A percentile compares a stretch with the other conserved stretches of the same genome.
Evolutionary conservation across 2,888 invertebrate genomes (phyloP).

Genomic region (Anorthoa munda): DNA sequence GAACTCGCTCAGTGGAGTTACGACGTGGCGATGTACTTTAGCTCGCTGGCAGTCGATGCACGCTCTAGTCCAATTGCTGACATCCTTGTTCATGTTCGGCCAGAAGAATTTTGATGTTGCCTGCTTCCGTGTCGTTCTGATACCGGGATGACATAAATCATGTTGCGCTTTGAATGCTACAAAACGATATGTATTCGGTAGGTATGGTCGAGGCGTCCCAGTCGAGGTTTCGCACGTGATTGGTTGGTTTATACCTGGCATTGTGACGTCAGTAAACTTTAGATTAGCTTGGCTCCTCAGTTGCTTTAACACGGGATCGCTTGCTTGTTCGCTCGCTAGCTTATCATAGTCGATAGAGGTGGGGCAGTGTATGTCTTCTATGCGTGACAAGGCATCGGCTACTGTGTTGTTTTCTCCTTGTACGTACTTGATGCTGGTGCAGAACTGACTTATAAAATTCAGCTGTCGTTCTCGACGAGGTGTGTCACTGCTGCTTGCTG

Average conservation of each 20-base stretch:
- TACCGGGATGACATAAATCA: background rate
- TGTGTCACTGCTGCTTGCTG: slow-evolving; percentile 38
- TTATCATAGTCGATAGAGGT: background rate
- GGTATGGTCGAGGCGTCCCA: no score
- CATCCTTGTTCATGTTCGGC: background rate
- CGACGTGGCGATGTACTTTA: background rate
- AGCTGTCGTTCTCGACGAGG: no score
- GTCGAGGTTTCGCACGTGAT: no score
- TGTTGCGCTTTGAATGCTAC: no score
- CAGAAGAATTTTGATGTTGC: background rate
- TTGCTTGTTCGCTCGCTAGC: no score
- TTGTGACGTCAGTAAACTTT: no score
- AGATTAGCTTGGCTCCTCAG: no score
- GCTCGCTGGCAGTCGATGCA: slow-evolving; percentile 2
- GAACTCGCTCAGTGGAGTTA: background rate
- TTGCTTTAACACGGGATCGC: no score
- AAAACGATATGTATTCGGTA: no score
- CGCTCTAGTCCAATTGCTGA: background rate
- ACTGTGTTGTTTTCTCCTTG: background rate
- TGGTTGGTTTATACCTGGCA: no score
- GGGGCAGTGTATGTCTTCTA: background rate
- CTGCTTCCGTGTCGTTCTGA: background rate
- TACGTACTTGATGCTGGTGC: no score
- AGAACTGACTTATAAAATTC: no score
- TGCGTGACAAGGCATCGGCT: background rate